Conservation (phyloP, 2,888 invertebrate species). For the Drosophila tanythrix region DNA sequence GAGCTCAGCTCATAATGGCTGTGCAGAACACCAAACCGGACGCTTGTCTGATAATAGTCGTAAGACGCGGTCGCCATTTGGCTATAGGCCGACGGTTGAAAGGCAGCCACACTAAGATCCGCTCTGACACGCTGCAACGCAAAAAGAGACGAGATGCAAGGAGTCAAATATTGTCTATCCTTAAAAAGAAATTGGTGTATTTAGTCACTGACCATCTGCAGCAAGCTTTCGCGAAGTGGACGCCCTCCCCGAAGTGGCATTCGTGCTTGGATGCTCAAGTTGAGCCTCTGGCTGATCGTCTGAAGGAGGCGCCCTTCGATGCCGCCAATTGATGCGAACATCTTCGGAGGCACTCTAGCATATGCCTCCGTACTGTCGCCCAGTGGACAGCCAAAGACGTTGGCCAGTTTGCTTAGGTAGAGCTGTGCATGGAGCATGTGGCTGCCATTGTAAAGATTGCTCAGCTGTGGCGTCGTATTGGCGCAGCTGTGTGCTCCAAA, state of each 20-base stretch:
- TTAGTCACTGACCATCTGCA: conserved; percentile 63
- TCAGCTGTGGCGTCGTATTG: conserved; percentile 50
- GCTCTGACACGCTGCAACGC: conserved; percentile 41
- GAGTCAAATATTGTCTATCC: not conserved
- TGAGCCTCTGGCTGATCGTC: conserved; percentile 59
- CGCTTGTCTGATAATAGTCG: conserved; percentile 63
- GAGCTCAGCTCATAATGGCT: conserved; percentile 52
- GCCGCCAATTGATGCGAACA: conserved; percentile 43
- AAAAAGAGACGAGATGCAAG: not conserved
- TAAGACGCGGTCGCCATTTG: conserved; percentile 57
- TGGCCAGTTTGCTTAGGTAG: conserved; percentile 68
- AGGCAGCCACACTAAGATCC: conserved; percentile 67
- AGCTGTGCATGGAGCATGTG: conserved; percentile 43
- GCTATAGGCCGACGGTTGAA: conserved; percentile 52
- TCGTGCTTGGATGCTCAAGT: conserved; percentile 52
- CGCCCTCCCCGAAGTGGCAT: conserved; percentile 8
- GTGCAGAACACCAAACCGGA: conserved; percentile 55
- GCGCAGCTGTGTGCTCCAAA: conserved; percentile 55
- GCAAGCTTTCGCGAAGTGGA: conserved; percentile 29
- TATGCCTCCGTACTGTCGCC: too few relatives aligned
- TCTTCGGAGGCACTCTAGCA: too few relatives aligned
- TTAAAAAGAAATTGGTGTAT: not conserved
- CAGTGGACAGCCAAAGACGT: conserved; percentile 71
- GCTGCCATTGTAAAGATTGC: conserved; percentile 64
- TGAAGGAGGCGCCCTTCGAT: conserved; percentile 67